Percentiles rank a stretch among this genome's conserved stretches.
phyloP scores from a whole-genome alignment of 2,797 vertebrate genomes.

The Hypotaenidia okinawae region DNA sequence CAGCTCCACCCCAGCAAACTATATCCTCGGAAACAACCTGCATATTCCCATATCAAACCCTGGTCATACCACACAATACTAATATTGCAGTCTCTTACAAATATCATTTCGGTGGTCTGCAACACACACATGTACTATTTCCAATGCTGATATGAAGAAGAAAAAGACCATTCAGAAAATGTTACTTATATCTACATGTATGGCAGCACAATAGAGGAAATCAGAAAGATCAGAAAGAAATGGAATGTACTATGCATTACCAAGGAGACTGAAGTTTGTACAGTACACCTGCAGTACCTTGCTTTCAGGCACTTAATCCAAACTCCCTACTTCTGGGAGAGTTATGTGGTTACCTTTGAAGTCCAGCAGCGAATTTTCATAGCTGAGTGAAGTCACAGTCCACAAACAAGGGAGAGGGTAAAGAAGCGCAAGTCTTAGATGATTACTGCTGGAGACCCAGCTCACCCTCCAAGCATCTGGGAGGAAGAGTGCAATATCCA shows the following conservation, averaged over 20 bases:
- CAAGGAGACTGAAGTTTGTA: background rate
- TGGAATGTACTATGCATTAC: background rate
- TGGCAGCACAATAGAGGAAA: background rate
- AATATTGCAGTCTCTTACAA: background rate
- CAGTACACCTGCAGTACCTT: background rate
- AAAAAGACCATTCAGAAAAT: background rate
- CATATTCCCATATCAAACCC: background rate
- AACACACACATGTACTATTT: background rate
- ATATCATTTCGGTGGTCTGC: background rate
- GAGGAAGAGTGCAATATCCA: background rate
- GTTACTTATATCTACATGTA: background rate
- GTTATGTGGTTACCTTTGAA: background rate
- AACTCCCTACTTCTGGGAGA: background rate
- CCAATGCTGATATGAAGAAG: background rate
- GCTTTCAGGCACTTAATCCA: background rate
- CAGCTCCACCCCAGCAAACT: background rate
- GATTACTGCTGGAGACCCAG: background rate
- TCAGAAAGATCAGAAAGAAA: background rate
- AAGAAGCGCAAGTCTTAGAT: background rate
- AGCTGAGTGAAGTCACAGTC: background rate
- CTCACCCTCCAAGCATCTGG: background rate
- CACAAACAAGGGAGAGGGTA: background rate
- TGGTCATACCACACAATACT: background rate
- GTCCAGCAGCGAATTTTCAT: background rate
- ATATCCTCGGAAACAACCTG: background rate